These are phyloP conservation scores for Cryptoblepharus egeriae DNA, from an alignment of 2,797 vertebrate genomes.

Conservation along the genomic window DNA sequence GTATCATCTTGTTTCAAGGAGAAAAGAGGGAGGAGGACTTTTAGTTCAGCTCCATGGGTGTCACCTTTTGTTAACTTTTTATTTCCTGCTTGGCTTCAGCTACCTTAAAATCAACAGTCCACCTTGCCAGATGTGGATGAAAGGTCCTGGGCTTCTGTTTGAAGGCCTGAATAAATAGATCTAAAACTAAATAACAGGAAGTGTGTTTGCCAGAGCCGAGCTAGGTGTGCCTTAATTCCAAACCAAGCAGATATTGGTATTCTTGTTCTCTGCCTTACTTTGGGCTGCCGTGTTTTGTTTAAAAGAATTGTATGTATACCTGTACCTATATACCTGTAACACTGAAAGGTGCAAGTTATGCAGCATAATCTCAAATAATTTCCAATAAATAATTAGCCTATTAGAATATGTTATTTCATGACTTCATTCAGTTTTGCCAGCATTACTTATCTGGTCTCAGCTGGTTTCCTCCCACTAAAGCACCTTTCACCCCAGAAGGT, in stretches of 20 bases:
- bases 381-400: background rate
- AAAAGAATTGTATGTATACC: background rate
- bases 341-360: background rate
- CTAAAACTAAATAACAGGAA: constrained; percentile 15
- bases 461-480: background rate
- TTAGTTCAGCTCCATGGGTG: background rate
- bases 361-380: background rate
- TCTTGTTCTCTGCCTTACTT: background rate
- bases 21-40: background rate
- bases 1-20: background rate
- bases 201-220: background rate
- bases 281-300: background rate
- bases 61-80: background rate
- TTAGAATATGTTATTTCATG: background rate
- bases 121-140: background rate
- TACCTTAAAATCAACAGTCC: constrained; percentile 9
- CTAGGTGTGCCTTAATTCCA: constrained; percentile 4
- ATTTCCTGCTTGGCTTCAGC: constrained; percentile 15
- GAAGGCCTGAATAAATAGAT: constrained; percentile 24
- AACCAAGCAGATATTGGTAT: background rate
- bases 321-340: background rate
- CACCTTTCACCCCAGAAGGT: background rate
- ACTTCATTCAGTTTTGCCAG: background rate
- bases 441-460: background rate
- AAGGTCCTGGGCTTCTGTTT: background rate